Evolutionary conservation across 2,797 vertebrate species (phyloP).

Genomic region (Gallinago nigripennis): DNA sequence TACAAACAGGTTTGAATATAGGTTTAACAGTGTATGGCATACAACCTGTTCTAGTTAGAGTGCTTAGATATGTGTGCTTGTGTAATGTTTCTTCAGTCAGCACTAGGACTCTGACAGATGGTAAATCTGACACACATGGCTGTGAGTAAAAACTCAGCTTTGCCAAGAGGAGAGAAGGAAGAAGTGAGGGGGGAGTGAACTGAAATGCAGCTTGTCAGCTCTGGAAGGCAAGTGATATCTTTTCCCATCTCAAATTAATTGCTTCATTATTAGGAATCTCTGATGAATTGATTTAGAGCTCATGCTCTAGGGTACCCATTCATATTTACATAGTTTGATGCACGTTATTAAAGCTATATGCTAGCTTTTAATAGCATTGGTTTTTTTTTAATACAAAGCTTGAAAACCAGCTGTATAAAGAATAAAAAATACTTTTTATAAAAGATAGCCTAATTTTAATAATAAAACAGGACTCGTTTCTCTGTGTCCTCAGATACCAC

Average conservation of each 20-base stretch:
- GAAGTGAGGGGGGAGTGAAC: not conserved
- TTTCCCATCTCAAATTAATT: conserved; percentile 10
- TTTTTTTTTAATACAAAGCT: not conserved
- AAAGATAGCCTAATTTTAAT: not conserved
- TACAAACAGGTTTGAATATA: not conserved
- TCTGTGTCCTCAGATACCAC: not conserved
- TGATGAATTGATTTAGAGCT: conserved; percentile 31
- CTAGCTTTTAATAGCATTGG: not conserved
- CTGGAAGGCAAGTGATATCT: not conserved
- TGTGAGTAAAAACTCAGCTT: not conserved
- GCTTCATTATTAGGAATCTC: conserved; percentile 29
- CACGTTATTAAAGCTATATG: not conserved
- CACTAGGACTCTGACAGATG: not conserved
- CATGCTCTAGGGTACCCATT: not conserved
- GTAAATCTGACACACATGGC: not conserved
- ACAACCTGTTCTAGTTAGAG: not conserved
- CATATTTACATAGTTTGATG: not conserved
- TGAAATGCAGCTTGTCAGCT: conserved; percentile 16
- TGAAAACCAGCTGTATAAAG: not conserved
- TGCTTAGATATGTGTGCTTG: not conserved
- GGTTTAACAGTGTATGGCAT: not conserved
- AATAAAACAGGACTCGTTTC: not conserved
- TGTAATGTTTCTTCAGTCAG: not conserved
- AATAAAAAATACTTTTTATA: not conserved
- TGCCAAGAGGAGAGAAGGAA: not conserved